These are phyloP conservation scores for Drosophila neonasuta DNA, from an alignment of 2,888 invertebrate genomes.

Conservation along the genomic window DNA sequence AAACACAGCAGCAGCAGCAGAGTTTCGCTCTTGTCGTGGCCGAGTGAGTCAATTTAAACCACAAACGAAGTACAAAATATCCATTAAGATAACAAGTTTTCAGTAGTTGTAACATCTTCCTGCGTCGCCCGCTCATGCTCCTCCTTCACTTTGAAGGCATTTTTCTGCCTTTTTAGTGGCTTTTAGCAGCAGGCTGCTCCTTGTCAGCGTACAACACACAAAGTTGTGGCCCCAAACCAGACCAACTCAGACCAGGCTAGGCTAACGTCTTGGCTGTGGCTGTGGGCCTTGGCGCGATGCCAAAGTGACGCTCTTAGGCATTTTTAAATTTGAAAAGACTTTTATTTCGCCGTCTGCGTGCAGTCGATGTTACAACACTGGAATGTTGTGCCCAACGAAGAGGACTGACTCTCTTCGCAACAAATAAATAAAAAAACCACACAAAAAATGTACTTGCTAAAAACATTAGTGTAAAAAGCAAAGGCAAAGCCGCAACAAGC, in stretches of 20 bases:
- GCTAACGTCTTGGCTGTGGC: conserved; percentile 28
- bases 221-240: conserved; percentile 31
- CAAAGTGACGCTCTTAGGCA: conserved; percentile 75
- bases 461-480: conserved; percentile 45
- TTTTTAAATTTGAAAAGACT: conserved; percentile 70
- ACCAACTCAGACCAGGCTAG: not conserved
- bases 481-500: conserved; percentile 47
- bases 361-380: conserved; percentile 21
- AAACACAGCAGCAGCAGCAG: conserved; percentile 16
- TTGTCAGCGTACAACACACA: conserved; percentile 56
- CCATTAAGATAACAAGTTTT: conserved; percentile 75
- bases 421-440: not conserved
- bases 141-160: conserved; percentile 22
- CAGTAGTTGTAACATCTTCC: conserved; percentile 69
- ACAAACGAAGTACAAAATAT: conserved; percentile 76
- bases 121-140: not conserved
- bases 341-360: conserved; percentile 50
- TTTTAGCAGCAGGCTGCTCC: conserved; percentile 54
- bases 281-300: conserved; percentile 59
- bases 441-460: conserved; percentile 48
- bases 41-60: conserved; percentile 72
- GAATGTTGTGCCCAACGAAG: conserved; percentile 47
- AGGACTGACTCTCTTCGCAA: not conserved
- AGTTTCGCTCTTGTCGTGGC: conserved; percentile 31
- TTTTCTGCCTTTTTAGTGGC: conserved; percentile 64